phyloP scores from a whole-genome alignment of 2,797 vertebrate species.

The Leontopithecus rosalia region DNA sequence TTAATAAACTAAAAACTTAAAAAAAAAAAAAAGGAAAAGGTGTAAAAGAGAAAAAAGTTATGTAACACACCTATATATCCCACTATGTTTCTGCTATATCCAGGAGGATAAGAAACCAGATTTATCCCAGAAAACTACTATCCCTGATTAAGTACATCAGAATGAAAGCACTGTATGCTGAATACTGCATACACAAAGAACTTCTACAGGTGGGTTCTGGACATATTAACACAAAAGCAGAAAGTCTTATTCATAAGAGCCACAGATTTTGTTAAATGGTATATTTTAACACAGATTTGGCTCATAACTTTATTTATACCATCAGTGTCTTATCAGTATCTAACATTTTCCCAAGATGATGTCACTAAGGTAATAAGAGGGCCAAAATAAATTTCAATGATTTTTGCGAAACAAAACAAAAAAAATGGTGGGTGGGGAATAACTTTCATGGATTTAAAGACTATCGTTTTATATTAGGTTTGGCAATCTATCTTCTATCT shows the following conservation, averaged over 20 bases:
- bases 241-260: background rate
- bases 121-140: background rate
- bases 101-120: background rate
- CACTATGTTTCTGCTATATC: background rate
- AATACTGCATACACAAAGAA: background rate
- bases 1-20: too few relatives aligned
- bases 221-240: background rate
- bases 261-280: background rate
- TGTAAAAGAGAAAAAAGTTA: background rate
- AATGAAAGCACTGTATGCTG: background rate
- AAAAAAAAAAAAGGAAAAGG: constrained; percentile 13
- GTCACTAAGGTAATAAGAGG: background rate
- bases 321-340: background rate
- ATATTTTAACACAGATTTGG: background rate
- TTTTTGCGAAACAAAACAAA: constrained; percentile 9
- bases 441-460: constrained; percentile 34
- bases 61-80: background rate
- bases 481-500: background rate
- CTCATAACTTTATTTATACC: background rate
- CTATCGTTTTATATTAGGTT: background rate
- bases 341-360: background rate
- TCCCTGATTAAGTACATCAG: background rate
- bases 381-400: background rate
- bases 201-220: background rate
- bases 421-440: background rate